Base-by-base conservation (phyloP, 2,113 vertebrate species). In the Ondatra zibethicus region DNA sequence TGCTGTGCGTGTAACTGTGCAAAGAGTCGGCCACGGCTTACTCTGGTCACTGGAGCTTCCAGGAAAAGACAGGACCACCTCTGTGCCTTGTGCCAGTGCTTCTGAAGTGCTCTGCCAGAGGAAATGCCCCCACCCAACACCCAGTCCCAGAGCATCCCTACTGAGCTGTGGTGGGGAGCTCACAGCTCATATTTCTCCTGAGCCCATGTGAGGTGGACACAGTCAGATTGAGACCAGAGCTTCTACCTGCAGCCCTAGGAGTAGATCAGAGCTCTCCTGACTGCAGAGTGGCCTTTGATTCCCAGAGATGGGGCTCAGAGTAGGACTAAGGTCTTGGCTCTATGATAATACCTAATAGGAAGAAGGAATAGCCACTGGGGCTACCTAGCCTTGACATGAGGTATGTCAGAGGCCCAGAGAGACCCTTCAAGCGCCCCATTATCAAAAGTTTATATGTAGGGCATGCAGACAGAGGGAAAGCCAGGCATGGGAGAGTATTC, bases 1-100 rank as follows among this genome's bases (percentile, higher is more conserved):
- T 70, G 36, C 14, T 29, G 47, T 13, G 13, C 1, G 0, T 19
- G 2, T 14, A 45, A 36, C 2, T 7, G 0, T 2, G 7, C 13
- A n/a, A 33, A 92, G 68, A 58, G 33, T 23, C 45, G 39, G 19
- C 23, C 52, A 0, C 13, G 7, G 42, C 58, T 45, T 68, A 31
- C 16, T 27, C 8, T 27, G 0, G 33, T 52, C 45, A 9, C 70
- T 10, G 16, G 36, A 6, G 23, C 14, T 27, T 9, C 50, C 72
- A 47, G 82, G 63, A 68, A 72, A 88, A 81, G 14, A 3, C 7
- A 7, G 11, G 10, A 25, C 47, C 45, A 9, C 4, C 77, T 63
- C 65, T 66, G 33, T 33, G 21, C 55, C 66, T 75, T 4, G 39
- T 17, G 68, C 29, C 42, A 1, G 50, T 2, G 1, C n/a, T 45